Evolutionary conservation across 2,797 vertebrate genomes (phyloP).

Genomic region (Urosaurus nigricauda): DNA sequence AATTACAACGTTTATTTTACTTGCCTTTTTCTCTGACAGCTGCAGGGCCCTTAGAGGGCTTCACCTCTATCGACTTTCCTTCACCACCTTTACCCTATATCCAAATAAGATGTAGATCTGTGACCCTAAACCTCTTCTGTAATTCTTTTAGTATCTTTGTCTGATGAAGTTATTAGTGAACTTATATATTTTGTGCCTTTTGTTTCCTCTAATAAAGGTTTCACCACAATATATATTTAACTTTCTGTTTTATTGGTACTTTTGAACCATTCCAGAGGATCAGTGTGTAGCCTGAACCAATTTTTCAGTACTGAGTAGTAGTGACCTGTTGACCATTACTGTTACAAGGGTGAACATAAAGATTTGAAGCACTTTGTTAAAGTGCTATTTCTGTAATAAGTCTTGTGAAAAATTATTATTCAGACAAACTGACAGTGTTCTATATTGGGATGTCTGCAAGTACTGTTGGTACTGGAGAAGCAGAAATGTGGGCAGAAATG

Average conservation of each 20-base stretch:
- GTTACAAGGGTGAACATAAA: background rate
- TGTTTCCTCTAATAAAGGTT: too few relatives aligned
- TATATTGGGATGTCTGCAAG: background rate
- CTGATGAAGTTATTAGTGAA: too few relatives aligned
- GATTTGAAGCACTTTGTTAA: background rate
- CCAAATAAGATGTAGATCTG: too few relatives aligned
- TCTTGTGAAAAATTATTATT: background rate
- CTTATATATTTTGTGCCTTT: too few relatives aligned
- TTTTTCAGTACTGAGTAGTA: conserved; percentile 18
- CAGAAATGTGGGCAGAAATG: background rate
- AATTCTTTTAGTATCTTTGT: too few relatives aligned
- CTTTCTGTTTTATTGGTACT: background rate
- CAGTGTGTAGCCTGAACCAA: background rate
- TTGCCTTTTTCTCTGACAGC: too few relatives aligned
- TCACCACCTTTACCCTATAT: too few relatives aligned
- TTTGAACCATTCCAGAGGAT: background rate
- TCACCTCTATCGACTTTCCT: too few relatives aligned
- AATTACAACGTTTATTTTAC: too few relatives aligned
- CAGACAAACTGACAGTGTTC: background rate
- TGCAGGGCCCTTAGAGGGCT: too few relatives aligned
- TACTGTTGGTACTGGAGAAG: background rate
- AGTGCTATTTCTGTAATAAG: conserved; percentile 5
- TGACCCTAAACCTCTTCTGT: too few relatives aligned
- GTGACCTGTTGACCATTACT: background rate
- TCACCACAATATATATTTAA: too few relatives aligned